Conservation (phyloP, 2,888 invertebrate genomes). For the Imbricaverruca yamaguchii region DNA sequence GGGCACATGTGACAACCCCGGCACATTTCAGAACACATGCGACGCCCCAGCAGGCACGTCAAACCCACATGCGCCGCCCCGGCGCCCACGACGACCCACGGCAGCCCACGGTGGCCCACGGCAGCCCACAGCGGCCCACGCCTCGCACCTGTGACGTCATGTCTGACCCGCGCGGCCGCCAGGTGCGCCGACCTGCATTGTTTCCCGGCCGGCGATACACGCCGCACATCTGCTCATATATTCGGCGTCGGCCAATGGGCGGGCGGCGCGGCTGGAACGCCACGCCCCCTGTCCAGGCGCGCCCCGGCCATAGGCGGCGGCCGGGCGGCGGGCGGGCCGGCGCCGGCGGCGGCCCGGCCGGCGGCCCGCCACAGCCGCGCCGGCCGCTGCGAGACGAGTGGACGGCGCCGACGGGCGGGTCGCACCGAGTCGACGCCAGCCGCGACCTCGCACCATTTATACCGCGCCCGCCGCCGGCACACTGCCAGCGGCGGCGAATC, state of each 20-base stretch:
- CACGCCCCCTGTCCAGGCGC: conserved; percentile 15
- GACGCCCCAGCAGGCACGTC: no score
- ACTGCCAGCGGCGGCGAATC: not conserved
- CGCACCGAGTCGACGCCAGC: not conserved
- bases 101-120: no score
- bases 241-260: not conserved
- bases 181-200: conserved; percentile 12
- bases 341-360: not conserved
- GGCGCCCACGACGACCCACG: no score
- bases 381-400: not conserved
- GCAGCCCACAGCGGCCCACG: no score
- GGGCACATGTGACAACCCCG: no score
- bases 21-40: no score
- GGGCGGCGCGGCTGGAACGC: conserved; percentile 9
- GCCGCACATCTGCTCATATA: not conserved
- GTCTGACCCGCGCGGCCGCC: not conserved
- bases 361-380: not conserved
- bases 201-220: not conserved
- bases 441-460: not conserved
- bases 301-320: conserved; percentile 15
- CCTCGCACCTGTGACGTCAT: no score
- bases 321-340: conserved; percentile 4
- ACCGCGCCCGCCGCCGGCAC: not conserved
- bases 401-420: no score
- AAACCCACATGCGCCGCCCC: no score